Percentiles rank a stretch among this genome's conserved stretches.
Evolutionary conservation across 2,888 invertebrate genomes (phyloP).

Genomic region (Escarpia spicata): DNA sequence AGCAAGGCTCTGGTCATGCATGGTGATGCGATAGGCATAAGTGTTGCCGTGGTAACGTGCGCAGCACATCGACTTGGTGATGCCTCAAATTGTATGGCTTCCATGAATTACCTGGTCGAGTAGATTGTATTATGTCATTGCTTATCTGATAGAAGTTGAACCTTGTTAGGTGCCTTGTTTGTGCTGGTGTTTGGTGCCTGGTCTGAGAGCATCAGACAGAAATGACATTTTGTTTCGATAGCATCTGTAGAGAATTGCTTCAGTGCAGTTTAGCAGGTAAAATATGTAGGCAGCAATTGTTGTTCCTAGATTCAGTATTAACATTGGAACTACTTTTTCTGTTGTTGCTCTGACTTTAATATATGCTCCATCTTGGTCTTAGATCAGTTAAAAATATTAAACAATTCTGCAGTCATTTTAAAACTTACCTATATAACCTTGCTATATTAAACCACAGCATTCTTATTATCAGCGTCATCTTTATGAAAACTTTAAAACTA

Average conservation of each 20-base stretch:
- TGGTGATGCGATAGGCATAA: constrained; percentile 16
- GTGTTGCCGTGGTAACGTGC: neutral
- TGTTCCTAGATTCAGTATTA: too few relatives aligned
- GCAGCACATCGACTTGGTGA: neutral
- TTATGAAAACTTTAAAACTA: too few relatives aligned
- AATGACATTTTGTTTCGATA: neutral
- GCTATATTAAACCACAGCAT: too few relatives aligned
- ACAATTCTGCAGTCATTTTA: too few relatives aligned
- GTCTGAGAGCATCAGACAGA: neutral
- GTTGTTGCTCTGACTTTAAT: too few relatives aligned
- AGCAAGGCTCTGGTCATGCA: neutral
- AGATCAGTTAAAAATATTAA: too few relatives aligned
- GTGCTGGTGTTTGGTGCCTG: neutral
- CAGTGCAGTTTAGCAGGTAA: too few relatives aligned
- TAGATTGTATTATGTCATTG: neutral
- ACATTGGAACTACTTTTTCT: too few relatives aligned
- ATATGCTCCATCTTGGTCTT: too few relatives aligned
- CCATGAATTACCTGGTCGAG: neutral
- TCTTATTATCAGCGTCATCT: too few relatives aligned
- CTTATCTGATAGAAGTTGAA: neutral
- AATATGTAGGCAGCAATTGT: too few relatives aligned
- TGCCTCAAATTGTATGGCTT: neutral
- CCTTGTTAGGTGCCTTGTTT: neutral
- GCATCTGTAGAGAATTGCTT: neutral
- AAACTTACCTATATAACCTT: too few relatives aligned